These are phyloP conservation scores for Bujurquina vittata DNA, from an alignment of 2,113 vertebrate species.

Conservation along the genomic window DNA sequence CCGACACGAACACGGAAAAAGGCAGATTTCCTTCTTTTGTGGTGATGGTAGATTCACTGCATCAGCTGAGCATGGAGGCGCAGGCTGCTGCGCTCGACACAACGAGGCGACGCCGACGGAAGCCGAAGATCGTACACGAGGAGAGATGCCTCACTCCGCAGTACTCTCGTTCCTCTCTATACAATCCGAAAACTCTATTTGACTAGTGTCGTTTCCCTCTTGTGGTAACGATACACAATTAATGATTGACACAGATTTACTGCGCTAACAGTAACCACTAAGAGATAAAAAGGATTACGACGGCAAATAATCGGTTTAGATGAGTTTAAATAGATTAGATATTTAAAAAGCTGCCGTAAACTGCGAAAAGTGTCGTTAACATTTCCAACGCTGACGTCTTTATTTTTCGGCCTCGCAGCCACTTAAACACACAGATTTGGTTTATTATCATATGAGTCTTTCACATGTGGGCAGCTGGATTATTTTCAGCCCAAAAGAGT, in stretches of 20 bases:
- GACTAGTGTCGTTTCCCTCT: background rate
- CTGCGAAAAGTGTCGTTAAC: too few relatives aligned
- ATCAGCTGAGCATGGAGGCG: too few relatives aligned
- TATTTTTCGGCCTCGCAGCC: too few relatives aligned
- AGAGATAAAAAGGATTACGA: background rate
- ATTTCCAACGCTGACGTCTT: too few relatives aligned
- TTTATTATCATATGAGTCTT: too few relatives aligned
- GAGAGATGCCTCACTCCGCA: slow-evolving; percentile 17
- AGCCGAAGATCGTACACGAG: slow-evolving; percentile 13
- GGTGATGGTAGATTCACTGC: background rate
- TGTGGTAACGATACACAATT: background rate
- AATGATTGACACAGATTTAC: background rate
- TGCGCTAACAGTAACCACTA: background rate
- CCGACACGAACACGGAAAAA: slow-evolving; percentile 38
- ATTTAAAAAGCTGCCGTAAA: too few relatives aligned
- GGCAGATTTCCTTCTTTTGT: background rate
- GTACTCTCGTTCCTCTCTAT: background rate
- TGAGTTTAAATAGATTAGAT: too few relatives aligned
- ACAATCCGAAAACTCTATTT: background rate
- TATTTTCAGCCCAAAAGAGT: too few relatives aligned
- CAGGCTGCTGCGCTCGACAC: too few relatives aligned
- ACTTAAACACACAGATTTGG: too few relatives aligned
- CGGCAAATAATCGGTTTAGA: too few relatives aligned
- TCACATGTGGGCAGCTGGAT: too few relatives aligned
- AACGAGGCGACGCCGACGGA: slow-evolving; percentile 2